A percentile compares a stretch with the other conserved stretches of the same genome.
phyloP scores from a whole-genome alignment of 2,888 invertebrate species.

The Amphipoea oculea region DNA sequence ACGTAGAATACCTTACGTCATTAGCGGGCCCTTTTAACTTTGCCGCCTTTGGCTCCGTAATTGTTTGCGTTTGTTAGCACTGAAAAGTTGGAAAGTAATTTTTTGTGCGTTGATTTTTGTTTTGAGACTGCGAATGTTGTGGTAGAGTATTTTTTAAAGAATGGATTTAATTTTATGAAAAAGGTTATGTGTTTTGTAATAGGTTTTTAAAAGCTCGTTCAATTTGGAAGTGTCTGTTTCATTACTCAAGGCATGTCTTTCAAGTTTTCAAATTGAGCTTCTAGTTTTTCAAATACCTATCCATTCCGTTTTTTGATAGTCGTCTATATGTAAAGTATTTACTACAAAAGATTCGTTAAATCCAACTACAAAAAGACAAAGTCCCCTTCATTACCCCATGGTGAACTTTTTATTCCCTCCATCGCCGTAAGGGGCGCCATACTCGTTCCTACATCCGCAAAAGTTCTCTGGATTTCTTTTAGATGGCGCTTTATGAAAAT shows the following conservation, averaged over 20 bases:
- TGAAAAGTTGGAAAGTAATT: conserved; percentile 59
- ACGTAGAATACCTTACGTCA: conserved; percentile 79
- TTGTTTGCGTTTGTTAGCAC: conserved; percentile 64
- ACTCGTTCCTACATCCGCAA: conserved; percentile 33
- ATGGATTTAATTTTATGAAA: conserved; percentile 17
- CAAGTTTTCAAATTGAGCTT: background rate
- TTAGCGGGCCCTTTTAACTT: conserved; percentile 77
- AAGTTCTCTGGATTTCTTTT: conserved; percentile 57
- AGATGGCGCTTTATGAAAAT: conserved; percentile 67
- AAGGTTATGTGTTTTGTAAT: background rate
- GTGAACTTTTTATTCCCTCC: background rate
- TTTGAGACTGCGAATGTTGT: conserved; percentile 33
- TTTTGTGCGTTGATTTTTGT: conserved; percentile 55
- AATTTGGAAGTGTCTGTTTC: background rate
- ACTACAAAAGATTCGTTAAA: background rate
- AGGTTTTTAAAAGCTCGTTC: background rate
- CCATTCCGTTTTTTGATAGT: background rate
- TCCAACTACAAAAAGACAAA: background rate
- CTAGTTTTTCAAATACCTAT: background rate
- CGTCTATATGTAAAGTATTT: background rate
- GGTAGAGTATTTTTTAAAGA: conserved; percentile 4
- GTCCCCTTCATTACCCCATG: background rate
- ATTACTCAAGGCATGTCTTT: background rate
- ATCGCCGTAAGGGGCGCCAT: conserved; percentile 35
- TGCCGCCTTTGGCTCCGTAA: conserved; percentile 70